Evolutionary conservation across 2,888 invertebrate species (phyloP), one percentile per base, ranked within the genome.

Genomic region (Gnatocerus cornutus): DNA sequence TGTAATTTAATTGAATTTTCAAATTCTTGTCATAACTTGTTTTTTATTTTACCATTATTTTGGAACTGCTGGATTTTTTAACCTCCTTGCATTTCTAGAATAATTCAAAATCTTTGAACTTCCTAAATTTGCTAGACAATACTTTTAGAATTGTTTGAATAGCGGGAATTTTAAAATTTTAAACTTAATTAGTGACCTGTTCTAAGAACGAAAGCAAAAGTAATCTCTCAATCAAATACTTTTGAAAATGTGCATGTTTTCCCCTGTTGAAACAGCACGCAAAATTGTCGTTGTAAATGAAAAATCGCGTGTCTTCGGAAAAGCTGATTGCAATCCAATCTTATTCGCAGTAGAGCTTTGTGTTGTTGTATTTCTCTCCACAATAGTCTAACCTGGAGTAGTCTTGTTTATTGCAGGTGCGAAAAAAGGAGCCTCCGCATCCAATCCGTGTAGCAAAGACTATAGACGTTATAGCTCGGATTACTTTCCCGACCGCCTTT

Each of bases 381-480:
- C 74, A 78, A 75, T 74, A 76, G 76, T 79, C 81, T 81, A 81
- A 82, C 79, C 79, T 81, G 76, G 79, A 82, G 81, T 89, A 92
- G 92, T 90, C 91, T 86, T 92, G 91, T 87, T 90, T 92, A 88
- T 92, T 92, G 83, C 93, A 95, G 91, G 91, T 95, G 84, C 91
- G 95, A 82, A 95, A 95, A 88, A 94, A 95, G 87, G 95, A 95
- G 85, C 95, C 94, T 72, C 95, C 95, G 52, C 96, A 96, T 87
- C 96, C 96, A 71, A 96, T 96, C 81, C 90, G 96, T 80, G 95
- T 96, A 81, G 96, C 96, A 79, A 96, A 96, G 88, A 96, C 96
- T 71, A 96, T 96, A 85, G 96, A 96, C 88, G 96, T 96, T 79
- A 95, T 97, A 84, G 95, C 96, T 71, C 91, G 96, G 86, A 94